Evolutionary conservation across 2,888 invertebrate species (phyloP).

Genomic region (Mythimna pallens): DNA sequence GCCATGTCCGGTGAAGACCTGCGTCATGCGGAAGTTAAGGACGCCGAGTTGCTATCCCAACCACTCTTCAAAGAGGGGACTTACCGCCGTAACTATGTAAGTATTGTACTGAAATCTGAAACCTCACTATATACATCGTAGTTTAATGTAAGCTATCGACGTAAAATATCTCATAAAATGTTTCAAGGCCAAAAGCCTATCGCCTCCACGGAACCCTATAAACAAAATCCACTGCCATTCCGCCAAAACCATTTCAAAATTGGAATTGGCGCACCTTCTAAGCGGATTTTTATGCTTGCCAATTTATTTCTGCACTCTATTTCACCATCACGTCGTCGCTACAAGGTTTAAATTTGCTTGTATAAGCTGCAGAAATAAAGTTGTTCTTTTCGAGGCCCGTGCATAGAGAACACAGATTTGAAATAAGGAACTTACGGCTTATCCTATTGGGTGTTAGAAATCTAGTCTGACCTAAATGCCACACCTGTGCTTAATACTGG

Average conservation of each 20-base stretch:
- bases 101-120: too few species aligned
- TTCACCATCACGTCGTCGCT: slow-evolving; percentile 31
- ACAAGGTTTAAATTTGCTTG: slow-evolving; percentile 63
- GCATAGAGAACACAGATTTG: slow-evolving; percentile 84
- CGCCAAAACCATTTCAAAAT: slow-evolving; percentile 85
- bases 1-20: too few species aligned
- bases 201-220: slow-evolving; percentile 57
- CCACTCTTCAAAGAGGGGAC: too few species aligned
- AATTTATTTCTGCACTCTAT: slow-evolving; percentile 51
- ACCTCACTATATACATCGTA: too few species aligned
- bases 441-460: slow-evolving; percentile 76
- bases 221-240: slow-evolving; percentile 74
- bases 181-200: slow-evolving; percentile 14
- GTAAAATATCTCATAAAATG: background rate
- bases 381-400: slow-evolving; percentile 71
- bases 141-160: background rate
- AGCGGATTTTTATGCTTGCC: slow-evolving; percentile 80
- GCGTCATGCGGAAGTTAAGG: too few species aligned
- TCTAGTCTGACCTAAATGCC: slow-evolving; percentile 64
- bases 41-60: too few species aligned
- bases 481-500: slow-evolving; percentile 47
- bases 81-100: too few species aligned
- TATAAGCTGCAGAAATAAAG: background rate
- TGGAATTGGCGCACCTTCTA: slow-evolving; percentile 82
- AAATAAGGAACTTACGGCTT: slow-evolving; percentile 81